Conservation (phyloP, 2,113 vertebrate species). For the Nanorana parkeri region DNA sequence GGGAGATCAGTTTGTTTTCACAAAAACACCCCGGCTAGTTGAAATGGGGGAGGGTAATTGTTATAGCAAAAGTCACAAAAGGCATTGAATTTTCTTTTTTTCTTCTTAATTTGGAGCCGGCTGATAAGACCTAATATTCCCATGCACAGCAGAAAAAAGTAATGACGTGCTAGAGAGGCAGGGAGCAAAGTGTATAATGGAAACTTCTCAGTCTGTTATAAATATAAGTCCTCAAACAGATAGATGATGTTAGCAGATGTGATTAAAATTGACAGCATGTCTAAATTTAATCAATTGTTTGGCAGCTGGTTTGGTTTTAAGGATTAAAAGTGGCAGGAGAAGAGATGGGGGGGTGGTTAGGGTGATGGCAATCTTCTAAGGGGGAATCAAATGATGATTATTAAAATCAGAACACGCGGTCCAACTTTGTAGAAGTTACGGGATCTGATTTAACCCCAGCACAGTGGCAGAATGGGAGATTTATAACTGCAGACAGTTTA, state of each 20-base stretch:
- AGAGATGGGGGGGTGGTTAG: neutral
- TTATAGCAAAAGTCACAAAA: conserved; percentile 34
- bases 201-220: conserved; percentile 53
- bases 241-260: conserved; percentile 53
- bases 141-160: conserved; percentile 35
- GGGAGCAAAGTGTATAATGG: conserved; percentile 48
- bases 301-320: conserved; percentile 21
- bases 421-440: neutral
- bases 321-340: conserved; percentile 40
- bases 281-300: conserved; percentile 56
- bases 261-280: conserved; percentile 52
- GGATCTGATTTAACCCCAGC: neutral
- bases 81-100: neutral
- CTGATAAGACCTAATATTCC: conserved; percentile 56
- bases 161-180: conserved; percentile 53
- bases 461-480: neutral
- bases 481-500: neutral
- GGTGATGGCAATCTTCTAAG: neutral
- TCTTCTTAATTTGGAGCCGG: conserved; percentile 2
- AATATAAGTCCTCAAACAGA: conserved; percentile 46
- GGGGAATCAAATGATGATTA: conserved; percentile 19
- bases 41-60: conserved; percentile 10
- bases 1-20: neutral
- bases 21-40: conserved; percentile 1
- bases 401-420: conserved; percentile 13